Percentiles rank a stretch among this genome's conserved stretches.
Conservation (phyloP, 2,888 invertebrate genomes). For the Noctua pronuba region DNA sequence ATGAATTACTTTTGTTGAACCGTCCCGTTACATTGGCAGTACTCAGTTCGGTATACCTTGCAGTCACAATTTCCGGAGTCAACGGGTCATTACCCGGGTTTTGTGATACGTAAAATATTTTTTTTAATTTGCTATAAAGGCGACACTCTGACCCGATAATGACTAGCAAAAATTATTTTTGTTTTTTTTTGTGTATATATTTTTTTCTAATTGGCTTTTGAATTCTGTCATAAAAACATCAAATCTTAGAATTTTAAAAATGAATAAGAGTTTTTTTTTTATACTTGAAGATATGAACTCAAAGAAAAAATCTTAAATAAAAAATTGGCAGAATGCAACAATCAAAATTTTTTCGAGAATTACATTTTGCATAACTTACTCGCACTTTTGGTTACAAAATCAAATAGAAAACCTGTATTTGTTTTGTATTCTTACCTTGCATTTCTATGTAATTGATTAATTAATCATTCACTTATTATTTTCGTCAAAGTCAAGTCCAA, state of each 20-base stretch:
- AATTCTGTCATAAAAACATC: background rate
- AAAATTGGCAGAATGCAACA: background rate
- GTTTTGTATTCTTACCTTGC: background rate
- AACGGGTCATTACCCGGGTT: constrained; percentile 64
- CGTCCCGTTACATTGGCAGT: constrained; percentile 61
- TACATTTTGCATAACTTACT: background rate
- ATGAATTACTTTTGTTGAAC: constrained; percentile 38
- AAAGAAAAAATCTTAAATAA: background rate
- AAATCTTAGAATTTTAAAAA: no score
- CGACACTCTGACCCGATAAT: background rate
- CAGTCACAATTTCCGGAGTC: constrained; percentile 64
- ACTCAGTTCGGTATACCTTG: constrained; percentile 50
- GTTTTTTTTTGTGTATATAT: background rate
- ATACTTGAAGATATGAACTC: background rate
- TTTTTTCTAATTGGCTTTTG: background rate
- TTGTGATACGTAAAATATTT: constrained; percentile 31
- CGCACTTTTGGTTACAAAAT: background rate
- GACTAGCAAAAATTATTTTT: background rate
- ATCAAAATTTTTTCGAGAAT: background rate
- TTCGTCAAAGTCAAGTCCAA: background rate
- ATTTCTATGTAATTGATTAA: background rate
- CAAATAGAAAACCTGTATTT: background rate
- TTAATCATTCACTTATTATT: constrained; percentile 15
- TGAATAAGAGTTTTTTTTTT: background rate
- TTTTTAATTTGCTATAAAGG: background rate